A percentile compares a stretch with the other conserved stretches of the same genome.
Evolutionary conservation across 2,113 vertebrate species (phyloP).

Genomic region (Scomber japonicus): DNA sequence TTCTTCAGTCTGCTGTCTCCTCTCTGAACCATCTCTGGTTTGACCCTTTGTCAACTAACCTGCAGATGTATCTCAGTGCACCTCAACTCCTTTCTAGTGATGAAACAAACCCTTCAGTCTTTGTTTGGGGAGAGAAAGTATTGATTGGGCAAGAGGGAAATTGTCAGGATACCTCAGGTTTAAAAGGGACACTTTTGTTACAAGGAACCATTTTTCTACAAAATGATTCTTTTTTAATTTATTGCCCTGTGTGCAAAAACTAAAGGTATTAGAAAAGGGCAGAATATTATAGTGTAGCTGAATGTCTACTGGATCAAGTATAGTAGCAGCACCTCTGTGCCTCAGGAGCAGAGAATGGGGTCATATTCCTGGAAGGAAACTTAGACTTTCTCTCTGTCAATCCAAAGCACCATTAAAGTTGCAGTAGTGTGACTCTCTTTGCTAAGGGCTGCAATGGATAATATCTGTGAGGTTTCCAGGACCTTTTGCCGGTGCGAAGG

Average conservation of each 20-base stretch:
- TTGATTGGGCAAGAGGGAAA: neutral
- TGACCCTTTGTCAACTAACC: neutral
- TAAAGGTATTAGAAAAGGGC: neutral
- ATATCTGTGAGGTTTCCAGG: slow-evolving; percentile 14
- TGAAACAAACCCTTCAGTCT: neutral
- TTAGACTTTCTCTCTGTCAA: slow-evolving; percentile 11
- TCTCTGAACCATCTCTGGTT: too few species aligned
- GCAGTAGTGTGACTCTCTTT: slow-evolving; percentile 25
- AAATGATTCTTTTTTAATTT: neutral
- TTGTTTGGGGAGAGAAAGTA: neutral
- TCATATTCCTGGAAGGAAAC: slow-evolving; percentile 46
- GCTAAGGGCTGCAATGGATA: neutral
- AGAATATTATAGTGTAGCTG: slow-evolving; percentile 7
- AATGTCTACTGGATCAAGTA: slow-evolving; percentile 10
- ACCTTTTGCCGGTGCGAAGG: neutral
- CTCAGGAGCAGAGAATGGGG: slow-evolving; percentile 41
- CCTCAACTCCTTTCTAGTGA: neutral
- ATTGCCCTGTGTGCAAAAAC: neutral
- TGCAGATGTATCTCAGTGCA: slow-evolving; percentile 8
- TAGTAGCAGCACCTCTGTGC: slow-evolving; percentile 18
- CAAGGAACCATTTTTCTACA: neutral
- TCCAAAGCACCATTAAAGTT: slow-evolving; percentile 36
- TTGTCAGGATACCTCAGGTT: neutral
- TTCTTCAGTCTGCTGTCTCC: too few species aligned
- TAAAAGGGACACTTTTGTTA: neutral